Evolutionary conservation across 2,888 invertebrate genomes (phyloP), one percentile per base, ranked within the genome.

Genomic region (Erpobdella octoculata): DNA sequence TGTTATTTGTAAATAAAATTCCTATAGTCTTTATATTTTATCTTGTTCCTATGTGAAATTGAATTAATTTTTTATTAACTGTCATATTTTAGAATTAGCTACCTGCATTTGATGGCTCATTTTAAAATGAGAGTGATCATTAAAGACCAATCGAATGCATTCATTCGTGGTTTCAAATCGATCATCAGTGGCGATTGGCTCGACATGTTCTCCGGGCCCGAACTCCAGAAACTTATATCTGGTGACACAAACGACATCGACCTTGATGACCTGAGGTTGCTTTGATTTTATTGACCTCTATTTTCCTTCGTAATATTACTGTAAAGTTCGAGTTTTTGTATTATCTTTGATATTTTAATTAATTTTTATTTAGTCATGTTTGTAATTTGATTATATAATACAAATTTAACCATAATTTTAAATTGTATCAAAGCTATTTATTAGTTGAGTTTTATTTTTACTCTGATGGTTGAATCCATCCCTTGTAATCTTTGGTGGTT

Each of bases 101-200:
- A 99, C 83, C 93, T 98, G 70, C 98, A 98, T 83, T 86, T 93
- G 80, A 82, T 84, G 82, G 98, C 98, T 0, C 93, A 95, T 84
- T 97, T 96, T 83, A 89, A 95, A 75, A 96, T 99, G 92, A 93
- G 96, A 82, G 90, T 91, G 9, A 97, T 97, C 86, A 98, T 98
- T 76, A 91, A 91, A 80, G 93, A 96, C 77, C 98, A 99, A 85
- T 94, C 95, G 0, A 88, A 90, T 64, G 93, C 96, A 8, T 98
- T 99, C 81, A 93, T 96, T 76, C 89, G 91, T 79, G 98, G 97
- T 2, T 98, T 98, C 82, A 88, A 93, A 75, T 91, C 94, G 5
- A 91, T 98, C 72, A 91, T 97, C 71, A 93, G 92, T 83, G 90
- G 90, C 0, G 95, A 96, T 77, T 96, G 96, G 95, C 84, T 97